These are phyloP conservation scores for Rhopilema esculentum DNA, from an alignment of 30 jellyfish, hydroid and myxozoan genomes.

Conservation along the genomic window DNA sequence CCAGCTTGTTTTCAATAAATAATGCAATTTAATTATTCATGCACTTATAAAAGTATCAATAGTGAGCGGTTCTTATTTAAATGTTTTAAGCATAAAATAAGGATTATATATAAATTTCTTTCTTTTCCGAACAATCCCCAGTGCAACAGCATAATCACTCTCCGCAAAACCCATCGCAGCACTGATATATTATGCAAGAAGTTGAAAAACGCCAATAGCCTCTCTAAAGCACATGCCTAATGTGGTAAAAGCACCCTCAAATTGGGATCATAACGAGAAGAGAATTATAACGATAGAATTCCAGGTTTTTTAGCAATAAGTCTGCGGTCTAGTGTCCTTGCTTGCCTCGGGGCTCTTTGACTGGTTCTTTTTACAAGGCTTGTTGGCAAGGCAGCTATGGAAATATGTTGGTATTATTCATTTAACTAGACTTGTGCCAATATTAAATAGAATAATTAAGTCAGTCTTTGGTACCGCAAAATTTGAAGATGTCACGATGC, in stretches of 20 bases:
- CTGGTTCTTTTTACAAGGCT: too few species aligned
- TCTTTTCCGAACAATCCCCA: not conserved
- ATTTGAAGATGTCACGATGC: too few species aligned
- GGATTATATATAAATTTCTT: not conserved
- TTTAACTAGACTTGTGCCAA: too few species aligned
- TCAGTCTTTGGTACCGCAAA: too few species aligned
- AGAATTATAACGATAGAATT: too few species aligned
- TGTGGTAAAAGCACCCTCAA: not conserved
- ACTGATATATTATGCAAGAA: not conserved
- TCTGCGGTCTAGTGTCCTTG: too few species aligned
- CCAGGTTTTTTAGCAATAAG: too few species aligned
- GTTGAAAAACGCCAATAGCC: not conserved
- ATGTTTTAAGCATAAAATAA: not conserved
- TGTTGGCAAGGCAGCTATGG: too few species aligned
- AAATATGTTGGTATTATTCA: too few species aligned
- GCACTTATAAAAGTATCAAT: not conserved
- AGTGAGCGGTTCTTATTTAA: not conserved
- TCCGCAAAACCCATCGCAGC: not conserved
- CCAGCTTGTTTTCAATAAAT: not conserved
- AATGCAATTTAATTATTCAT: not conserved
- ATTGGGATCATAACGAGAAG: not conserved
- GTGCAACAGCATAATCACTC: not conserved
- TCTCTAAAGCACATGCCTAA: not conserved
- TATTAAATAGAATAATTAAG: too few species aligned
- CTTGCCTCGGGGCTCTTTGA: too few species aligned